phyloP scores from a whole-genome alignment of 2,888 invertebrate genomes.

The Parapristionchus giblindavisi region DNA sequence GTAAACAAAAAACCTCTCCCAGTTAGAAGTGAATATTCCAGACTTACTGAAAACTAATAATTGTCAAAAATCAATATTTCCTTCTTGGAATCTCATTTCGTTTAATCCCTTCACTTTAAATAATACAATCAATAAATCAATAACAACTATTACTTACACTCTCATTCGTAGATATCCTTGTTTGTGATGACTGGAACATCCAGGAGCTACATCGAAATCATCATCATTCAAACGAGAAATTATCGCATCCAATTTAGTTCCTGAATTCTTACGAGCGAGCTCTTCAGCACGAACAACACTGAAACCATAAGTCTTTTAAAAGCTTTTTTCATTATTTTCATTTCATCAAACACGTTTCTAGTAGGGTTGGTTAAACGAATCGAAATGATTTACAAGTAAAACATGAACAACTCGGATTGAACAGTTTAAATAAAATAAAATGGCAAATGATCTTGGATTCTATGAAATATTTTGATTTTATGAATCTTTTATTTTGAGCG shows the following conservation, averaged over 20 bases:
- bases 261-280: neutral
- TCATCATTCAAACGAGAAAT: slow-evolving; percentile 26
- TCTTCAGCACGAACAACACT: slow-evolving; percentile 29
- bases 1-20: slow-evolving; percentile 35
- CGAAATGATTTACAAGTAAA: too few relatives aligned
- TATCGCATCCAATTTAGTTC: slow-evolving; percentile 11
- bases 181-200: slow-evolving; percentile 20
- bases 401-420: too few relatives aligned
- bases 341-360: too few relatives aligned
- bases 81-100: neutral
- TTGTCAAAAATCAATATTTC: too few relatives aligned
- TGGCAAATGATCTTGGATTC: too few relatives aligned
- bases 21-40: slow-evolving; percentile 35
- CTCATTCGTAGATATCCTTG: slow-evolving; percentile 38
- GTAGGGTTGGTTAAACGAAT: too few relatives aligned
- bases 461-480: too few relatives aligned
- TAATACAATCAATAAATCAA: too few relatives aligned
- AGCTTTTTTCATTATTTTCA: too few relatives aligned
- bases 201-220: slow-evolving; percentile 31
- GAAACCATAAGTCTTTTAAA: too few relatives aligned
- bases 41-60: slow-evolving; percentile 11
- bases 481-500: too few relatives aligned
- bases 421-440: too few relatives aligned
- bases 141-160: slow-evolving; percentile 23
- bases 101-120: neutral